Conservation (phyloP, 2,797 vertebrate genomes). For the Coregonus ussuriensis region DNA sequence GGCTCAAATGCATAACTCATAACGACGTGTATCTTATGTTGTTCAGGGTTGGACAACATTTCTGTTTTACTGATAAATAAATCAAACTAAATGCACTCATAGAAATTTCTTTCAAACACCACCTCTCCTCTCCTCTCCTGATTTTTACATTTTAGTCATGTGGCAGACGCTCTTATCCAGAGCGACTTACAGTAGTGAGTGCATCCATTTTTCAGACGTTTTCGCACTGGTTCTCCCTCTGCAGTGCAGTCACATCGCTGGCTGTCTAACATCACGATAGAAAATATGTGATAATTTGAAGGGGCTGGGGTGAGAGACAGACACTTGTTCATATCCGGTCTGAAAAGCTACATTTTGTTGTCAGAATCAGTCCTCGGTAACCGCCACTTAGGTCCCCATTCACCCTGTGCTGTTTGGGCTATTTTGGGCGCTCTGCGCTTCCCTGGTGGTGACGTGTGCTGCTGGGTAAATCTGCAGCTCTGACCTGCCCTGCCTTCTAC, state of each 20-base stretch:
- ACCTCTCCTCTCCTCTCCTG: no score
- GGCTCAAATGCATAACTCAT: conserved; percentile 15
- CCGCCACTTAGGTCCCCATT: conserved; percentile 60
- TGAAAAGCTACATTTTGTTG: conserved; percentile 53
- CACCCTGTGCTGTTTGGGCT: conserved; percentile 66
- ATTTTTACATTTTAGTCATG: no score
- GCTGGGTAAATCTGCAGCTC: conserved; percentile 74
- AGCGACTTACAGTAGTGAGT: neutral
- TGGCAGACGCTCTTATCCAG: neutral
- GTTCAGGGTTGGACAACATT: neutral
- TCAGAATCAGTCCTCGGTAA: conserved; percentile 56
- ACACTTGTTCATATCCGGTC: conserved; percentile 31
- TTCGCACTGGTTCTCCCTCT: no score
- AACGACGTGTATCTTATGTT: conserved; percentile 7
- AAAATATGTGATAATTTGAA: conserved; percentile 27
- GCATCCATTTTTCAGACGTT: neutral
- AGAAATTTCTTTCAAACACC: no score
- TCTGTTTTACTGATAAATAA: no score
- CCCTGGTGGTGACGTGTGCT: conserved; percentile 73
- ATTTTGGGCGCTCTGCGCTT: conserved; percentile 68
- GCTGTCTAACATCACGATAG: neutral
- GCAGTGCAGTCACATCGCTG: neutral
- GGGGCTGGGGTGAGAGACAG: conserved; percentile 6
- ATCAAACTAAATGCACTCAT: neutral
- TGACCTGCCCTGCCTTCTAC: conserved; percentile 61